Conservation (phyloP, 2,797 vertebrate species). For the Crax fasciolata region DNA sequence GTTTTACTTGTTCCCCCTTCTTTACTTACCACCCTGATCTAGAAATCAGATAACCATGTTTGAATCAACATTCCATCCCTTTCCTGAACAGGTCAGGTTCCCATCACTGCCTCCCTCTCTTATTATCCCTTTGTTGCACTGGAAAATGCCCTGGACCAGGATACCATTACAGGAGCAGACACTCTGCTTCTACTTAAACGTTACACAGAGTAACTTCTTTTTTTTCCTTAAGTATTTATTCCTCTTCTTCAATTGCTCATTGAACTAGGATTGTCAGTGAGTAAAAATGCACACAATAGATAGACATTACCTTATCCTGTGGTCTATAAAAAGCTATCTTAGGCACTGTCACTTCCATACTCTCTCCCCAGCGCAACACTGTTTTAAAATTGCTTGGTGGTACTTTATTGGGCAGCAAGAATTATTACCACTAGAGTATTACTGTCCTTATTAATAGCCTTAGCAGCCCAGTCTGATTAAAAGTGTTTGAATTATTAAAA, state of each 20-base stretch:
- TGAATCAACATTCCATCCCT: not conserved
- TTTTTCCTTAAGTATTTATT: not conserved
- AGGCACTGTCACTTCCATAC: not conserved
- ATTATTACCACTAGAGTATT: not conserved
- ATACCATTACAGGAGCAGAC: not conserved
- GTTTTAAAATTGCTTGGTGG: not conserved
- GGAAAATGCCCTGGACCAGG: not conserved
- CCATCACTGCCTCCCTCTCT: not conserved
- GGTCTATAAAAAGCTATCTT: too few species aligned
- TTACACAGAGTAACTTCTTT: not conserved
- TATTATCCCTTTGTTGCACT: not conserved
- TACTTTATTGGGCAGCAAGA: not conserved
- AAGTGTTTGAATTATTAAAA: accelerated
- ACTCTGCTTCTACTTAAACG: not conserved
- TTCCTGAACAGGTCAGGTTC: not conserved
- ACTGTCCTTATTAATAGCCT: accelerated
- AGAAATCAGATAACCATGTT: not conserved
- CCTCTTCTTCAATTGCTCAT: not conserved
- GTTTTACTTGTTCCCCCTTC: not conserved
- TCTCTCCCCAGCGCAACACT: accelerated
- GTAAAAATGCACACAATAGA: not conserved
- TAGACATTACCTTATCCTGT: not conserved
- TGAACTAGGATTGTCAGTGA: not conserved
- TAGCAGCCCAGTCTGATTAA: not conserved
- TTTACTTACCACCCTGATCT: not conserved